A percentile compares a stretch with the other conserved stretches of the same genome.
Conservation (phyloP, 1,140 invertebrate species). For the Zaprionus camerounensis region DNA sequence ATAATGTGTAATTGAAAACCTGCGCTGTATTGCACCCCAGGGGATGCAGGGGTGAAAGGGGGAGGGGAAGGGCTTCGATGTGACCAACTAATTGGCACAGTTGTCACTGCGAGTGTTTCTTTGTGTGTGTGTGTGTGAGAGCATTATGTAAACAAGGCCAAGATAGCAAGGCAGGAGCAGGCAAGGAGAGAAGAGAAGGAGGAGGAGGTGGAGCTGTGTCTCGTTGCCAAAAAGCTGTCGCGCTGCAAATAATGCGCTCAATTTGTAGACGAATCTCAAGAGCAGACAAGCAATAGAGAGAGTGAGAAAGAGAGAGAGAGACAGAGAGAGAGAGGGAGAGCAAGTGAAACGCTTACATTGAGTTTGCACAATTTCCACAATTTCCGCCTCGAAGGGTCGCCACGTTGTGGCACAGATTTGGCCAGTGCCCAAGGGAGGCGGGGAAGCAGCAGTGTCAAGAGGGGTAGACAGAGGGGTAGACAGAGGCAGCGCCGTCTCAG, state of each 20-base stretch:
- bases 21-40: slow-evolving; percentile 70
- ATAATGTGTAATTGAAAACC: slow-evolving; percentile 84
- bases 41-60: slow-evolving; percentile 16
- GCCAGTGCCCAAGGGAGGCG: not conserved
- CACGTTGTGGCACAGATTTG: slow-evolving; percentile 2
- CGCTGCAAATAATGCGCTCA: slow-evolving; percentile 41
- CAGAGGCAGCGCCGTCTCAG: not conserved
- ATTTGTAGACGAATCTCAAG: slow-evolving; percentile 43
- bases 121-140: not conserved
- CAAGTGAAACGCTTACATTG: slow-evolving; percentile 66
- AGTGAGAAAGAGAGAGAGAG: not conserved
- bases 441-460: too few relatives aligned
- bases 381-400: slow-evolving; percentile 38
- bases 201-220: not conserved
- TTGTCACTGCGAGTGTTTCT: slow-evolving; percentile 28
- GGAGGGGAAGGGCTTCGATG: not conserved
- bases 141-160: slow-evolving; percentile 55
- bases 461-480: too few relatives aligned
- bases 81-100: slow-evolving; percentile 66
- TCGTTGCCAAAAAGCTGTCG: slow-evolving; percentile 28
- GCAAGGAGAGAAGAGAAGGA: too few relatives aligned
- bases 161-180: not conserved
- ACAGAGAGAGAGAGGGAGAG: not conserved
- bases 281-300: not conserved
- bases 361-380: slow-evolving; percentile 65